Percentiles rank a stretch among this genome's conserved stretches.
Evolutionary conservation across 1,140 invertebrate species (phyloP).

Genomic region (Cephus cinctus): DNA sequence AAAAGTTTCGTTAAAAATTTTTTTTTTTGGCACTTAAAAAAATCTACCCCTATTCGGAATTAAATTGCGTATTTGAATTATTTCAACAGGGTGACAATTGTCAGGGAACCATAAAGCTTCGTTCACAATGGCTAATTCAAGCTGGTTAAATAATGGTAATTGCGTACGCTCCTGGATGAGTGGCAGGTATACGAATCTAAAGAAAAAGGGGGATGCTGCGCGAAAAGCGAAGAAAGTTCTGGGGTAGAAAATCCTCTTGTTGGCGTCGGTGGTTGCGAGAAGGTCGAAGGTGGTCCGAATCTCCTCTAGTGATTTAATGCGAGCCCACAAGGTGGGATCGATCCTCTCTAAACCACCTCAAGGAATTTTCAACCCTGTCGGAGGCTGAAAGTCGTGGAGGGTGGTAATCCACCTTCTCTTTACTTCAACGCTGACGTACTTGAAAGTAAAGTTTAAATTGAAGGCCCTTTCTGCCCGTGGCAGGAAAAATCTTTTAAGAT

Average conservation of each 20-base stretch:
- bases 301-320: conserved; percentile 9
- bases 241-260: not conserved
- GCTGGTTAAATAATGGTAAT: too few species aligned
- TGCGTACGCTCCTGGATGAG: too few species aligned
- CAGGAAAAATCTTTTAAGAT: conserved; percentile 3
- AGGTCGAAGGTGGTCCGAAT: not conserved
- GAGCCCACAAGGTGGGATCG: not conserved
- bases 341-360: not conserved
- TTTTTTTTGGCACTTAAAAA: too few species aligned
- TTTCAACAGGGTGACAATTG: too few species aligned
- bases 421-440: conserved; percentile 2
- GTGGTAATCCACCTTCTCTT: not conserved
- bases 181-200: too few species aligned
- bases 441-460: conserved; percentile 9
- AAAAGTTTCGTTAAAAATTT: too few species aligned
- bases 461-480: not conserved
- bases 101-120: too few species aligned
- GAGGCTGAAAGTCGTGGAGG: not conserved
- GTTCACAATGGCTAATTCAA: too few species aligned
- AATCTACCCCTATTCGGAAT: too few species aligned
- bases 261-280: not conserved
- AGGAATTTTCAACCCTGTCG: not conserved
- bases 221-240: not conserved
- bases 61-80: too few species aligned
- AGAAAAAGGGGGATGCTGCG: not conserved